Evolutionary conservation across 2,888 invertebrate genomes (phyloP).

Genomic region (Lottia scabra): DNA sequence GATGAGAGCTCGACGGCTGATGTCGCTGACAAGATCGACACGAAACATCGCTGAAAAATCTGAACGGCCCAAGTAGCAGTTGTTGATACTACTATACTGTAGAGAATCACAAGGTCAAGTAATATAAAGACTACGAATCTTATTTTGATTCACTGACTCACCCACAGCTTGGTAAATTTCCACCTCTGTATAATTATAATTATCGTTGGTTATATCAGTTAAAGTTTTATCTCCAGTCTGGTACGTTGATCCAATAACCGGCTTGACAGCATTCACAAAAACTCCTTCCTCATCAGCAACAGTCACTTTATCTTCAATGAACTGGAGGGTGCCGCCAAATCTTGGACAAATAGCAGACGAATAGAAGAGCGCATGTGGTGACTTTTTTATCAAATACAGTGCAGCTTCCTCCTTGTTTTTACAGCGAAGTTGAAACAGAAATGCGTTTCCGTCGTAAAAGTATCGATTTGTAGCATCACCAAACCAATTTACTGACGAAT

Average conservation of each 20-base stretch:
- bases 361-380: neutral
- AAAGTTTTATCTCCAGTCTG: constrained; percentile 8
- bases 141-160: no score
- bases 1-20: no score
- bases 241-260: neutral
- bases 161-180: constrained; percentile 39
- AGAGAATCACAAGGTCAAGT: no score
- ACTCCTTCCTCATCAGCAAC: neutral
- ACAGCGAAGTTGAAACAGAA: constrained; percentile 32
- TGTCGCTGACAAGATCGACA: no score
- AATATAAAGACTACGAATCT: no score
- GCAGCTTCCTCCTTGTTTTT: constrained; percentile 15
- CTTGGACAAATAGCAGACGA: constrained; percentile 20
- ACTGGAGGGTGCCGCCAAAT: constrained; percentile 28
- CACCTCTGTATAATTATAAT: constrained; percentile 33
- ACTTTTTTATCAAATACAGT: constrained; percentile 25
- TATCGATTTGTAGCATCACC: constrained; percentile 18
- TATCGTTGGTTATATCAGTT: constrained; percentile 12
- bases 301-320: constrained; percentile 15
- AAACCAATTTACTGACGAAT: constrained; percentile 31
- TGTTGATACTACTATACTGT: no score
- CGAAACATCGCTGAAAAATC: no score
- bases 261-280: constrained; percentile 4
- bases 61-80: no score
- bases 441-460: constrained; percentile 29